phyloP scores from a whole-genome alignment of 2,797 vertebrate species.

The Anniella stebbinsi region DNA sequence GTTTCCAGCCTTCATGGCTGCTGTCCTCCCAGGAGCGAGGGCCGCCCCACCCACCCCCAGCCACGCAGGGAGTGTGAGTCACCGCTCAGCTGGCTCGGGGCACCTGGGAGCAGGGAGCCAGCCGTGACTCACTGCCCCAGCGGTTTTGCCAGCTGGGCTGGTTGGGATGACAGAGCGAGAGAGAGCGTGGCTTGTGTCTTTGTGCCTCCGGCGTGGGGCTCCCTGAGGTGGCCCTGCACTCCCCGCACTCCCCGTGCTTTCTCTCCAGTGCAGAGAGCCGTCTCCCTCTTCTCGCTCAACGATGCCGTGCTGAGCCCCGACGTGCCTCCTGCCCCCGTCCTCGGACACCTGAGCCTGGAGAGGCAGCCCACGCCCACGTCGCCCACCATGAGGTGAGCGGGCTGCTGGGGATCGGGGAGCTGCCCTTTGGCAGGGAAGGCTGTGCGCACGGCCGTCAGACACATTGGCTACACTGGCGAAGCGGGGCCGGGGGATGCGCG shows the following conservation, averaged over 20 bases:
- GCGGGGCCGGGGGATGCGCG: too few relatives aligned
- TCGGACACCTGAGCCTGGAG: constrained; percentile 85
- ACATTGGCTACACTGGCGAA: not conserved
- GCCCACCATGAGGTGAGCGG: constrained; percentile 84
- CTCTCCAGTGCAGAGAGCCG: constrained; percentile 88
- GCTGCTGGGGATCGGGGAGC: not conserved
- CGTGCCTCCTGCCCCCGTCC: constrained; percentile 80
- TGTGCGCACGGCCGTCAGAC: too few relatives aligned
- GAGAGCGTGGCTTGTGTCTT: accelerated
- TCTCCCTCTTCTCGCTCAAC: constrained; percentile 90
- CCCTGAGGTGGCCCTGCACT: too few relatives aligned
- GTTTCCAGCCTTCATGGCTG: not conserved
- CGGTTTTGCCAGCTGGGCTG: not conserved
- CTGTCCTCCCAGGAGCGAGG: too few relatives aligned
- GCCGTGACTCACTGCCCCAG: not conserved
- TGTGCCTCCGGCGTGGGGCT: not conserved
- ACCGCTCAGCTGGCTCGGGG: not conserved
- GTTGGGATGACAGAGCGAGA: too few relatives aligned
- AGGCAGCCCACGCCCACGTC: constrained; percentile 83
- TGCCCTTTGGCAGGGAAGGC: not conserved
- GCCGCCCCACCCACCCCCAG: not conserved
- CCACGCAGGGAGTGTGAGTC: not conserved
- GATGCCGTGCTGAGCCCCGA: constrained; percentile 83
- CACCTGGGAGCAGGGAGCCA: not conserved
- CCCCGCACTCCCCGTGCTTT: not conserved